These are phyloP conservation scores for Anhinga rufa DNA, from an alignment of 2,113 vertebrate genomes.

Conservation along the genomic window DNA sequence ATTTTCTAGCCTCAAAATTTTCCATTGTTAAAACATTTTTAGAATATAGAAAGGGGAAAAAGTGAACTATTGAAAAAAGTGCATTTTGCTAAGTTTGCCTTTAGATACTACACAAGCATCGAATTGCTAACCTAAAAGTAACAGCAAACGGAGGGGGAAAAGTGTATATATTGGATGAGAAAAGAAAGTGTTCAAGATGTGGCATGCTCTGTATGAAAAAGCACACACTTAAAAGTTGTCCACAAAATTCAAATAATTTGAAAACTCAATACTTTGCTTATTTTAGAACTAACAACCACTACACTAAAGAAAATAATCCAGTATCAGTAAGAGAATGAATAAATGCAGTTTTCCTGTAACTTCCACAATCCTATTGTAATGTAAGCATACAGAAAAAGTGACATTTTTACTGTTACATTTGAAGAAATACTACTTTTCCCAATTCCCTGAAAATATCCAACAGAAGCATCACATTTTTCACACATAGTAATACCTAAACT, in stretches of 20 bases:
- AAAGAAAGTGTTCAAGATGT: background rate
- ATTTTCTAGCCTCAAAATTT: background rate
- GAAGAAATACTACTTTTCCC: background rate
- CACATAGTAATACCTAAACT: background rate
- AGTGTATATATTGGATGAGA: background rate
- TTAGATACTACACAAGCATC: background rate
- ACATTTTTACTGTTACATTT: background rate
- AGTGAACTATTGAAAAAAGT: background rate
- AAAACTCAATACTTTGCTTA: background rate
- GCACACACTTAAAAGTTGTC: background rate
- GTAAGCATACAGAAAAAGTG: background rate
- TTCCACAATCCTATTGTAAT: background rate
- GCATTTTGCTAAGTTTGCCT: background rate
- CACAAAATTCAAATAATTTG: background rate
- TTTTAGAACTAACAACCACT: background rate
- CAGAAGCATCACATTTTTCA: background rate
- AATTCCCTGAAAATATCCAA: background rate
- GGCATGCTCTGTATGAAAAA: background rate
- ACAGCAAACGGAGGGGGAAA: background rate
- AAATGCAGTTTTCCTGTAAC: background rate
- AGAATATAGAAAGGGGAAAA: background rate
- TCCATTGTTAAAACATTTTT: background rate
- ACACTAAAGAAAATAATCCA: background rate
- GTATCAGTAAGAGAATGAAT: background rate
- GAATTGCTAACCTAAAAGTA: background rate